Evolutionary conservation across 92 coral and sea anemone genomes (phyloP), one percentile per base, ranked within the genome.

Genomic region (Zoanthus solanderi): DNA sequence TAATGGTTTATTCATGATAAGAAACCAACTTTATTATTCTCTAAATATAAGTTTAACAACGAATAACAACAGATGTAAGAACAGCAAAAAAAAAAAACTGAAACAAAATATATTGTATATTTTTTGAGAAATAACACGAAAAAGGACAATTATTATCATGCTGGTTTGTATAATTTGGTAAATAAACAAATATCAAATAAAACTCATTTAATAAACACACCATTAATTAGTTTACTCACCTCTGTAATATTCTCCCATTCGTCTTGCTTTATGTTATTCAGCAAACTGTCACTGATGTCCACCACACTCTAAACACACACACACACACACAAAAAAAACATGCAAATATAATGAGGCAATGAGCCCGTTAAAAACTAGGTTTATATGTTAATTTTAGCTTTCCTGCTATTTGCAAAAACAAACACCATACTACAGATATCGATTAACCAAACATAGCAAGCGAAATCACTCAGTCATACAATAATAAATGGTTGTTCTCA

Each of bases 191-290:
- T n/a, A 3, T 34, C 13, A 17, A 17, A 13, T 23, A 23, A 23
- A 23, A 23, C 23, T 23, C 0, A 23, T 23, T 23, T 23, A 23
- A 23, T 23, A 23, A 23, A 23, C 5, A 1, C 8, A 61, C 10
- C 69, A 0, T 2, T 30, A 63, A 9, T 72, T n/a, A 34, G 42
- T 1, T 13, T 28, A 44, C 84, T 79, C 37, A 79, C 84, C 5
- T 63, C 23, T 79, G 84, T 79, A 45, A 60, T 30, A 63, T 79
- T 79, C 45, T 45, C 63, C 84, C 84, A 79, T 11, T 28, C 47
- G 28, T 63, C 60, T 79, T 61, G 53, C 37, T 63, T 45, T 61
- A 79, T 79, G 53, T 79, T 79, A 18, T 79, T 61, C n/a, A 79
- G 29, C 42, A 79, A 79, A 63, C 73, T 61, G 6, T 79, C 56